Evolutionary conservation across 1,140 invertebrate genomes (phyloP).

Genomic region (Asbolus verrucosus): DNA sequence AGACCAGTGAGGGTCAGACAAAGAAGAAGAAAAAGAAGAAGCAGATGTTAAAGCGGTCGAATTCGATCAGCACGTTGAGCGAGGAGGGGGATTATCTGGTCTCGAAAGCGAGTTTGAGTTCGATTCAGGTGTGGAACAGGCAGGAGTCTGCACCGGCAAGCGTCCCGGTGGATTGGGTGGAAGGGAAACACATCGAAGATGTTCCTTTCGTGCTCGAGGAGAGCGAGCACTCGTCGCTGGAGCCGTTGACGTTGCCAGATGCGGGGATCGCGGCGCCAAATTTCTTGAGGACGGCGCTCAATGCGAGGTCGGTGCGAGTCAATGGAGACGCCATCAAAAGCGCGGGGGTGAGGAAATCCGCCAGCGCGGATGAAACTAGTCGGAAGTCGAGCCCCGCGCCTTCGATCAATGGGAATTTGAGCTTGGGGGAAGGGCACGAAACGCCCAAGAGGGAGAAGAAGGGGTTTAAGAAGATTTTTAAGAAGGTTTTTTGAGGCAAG

Average conservation of each 20-base stretch:
- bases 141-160: slow-evolving; percentile 46
- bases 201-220: slow-evolving; percentile 62
- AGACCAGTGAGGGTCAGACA: slow-evolving; percentile 62
- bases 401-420: slow-evolving; percentile 49
- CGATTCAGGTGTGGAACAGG: slow-evolving; percentile 14
- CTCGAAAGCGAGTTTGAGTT: no score
- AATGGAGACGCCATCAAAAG: slow-evolving; percentile 46
- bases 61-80: slow-evolving; percentile 55
- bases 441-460: slow-evolving; percentile 60
- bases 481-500: slow-evolving; percentile 57
- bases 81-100: slow-evolving; percentile 63
- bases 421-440: slow-evolving; percentile 46
- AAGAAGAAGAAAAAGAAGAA: slow-evolving; percentile 66
- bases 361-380: slow-evolving; percentile 52
- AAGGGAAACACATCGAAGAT: slow-evolving; percentile 56
- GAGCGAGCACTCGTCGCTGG: slow-evolving; percentile 59
- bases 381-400: slow-evolving; percentile 34
- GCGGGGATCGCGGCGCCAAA: slow-evolving; percentile 49
- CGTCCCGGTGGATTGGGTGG: slow-evolving; percentile 51
- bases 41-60: slow-evolving; percentile 58
- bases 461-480: slow-evolving; percentile 61
- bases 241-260: slow-evolving; percentile 42
- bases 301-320: slow-evolving; percentile 38
- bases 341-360: slow-evolving; percentile 48
- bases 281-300: slow-evolving; percentile 53